Evolutionary conservation across 2,888 invertebrate species (phyloP).

Genomic region (Autographa gamma): DNA sequence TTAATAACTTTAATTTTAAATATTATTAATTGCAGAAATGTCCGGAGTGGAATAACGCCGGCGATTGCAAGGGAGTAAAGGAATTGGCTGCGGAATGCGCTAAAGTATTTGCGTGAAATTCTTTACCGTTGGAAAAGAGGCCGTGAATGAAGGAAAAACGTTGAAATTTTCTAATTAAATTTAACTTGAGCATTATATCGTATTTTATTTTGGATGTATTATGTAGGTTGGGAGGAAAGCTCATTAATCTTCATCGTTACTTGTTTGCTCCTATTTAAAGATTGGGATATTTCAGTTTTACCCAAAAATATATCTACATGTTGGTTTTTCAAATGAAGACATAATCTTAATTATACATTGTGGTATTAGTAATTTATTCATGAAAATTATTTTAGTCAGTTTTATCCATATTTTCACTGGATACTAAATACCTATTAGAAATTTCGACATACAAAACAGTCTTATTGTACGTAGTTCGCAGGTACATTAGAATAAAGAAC

Average conservation of each 20-base stretch:
- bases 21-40: slow-evolving; percentile 38
- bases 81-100: slow-evolving; percentile 27
- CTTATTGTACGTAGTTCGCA: no score
- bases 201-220: slow-evolving; percentile 21
- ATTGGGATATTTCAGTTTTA: no score
- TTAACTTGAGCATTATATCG: slow-evolving; percentile 11
- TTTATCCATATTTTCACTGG: no score
- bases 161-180: slow-evolving; percentile 14
- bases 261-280: not conserved
- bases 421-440: no score
- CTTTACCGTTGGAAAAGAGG: not conserved
- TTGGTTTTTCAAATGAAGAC: no score
- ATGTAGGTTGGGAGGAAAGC: not conserved
- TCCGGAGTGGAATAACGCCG: slow-evolving; percentile 33
- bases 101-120: slow-evolving; percentile 13
- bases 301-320: no score
- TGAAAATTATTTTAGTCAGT: no score
- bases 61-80: slow-evolving; percentile 24
- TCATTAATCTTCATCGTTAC: not conserved
- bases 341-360: no score
- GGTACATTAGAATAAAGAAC: not conserved
- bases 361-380: no score
- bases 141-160: not conserved
- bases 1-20: not conserved
- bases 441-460: no score